These are phyloP conservation scores for Aphrocallistes beatrix DNA, from an alignment of 37 sponge, comb jelly and placozoan genomes.

Conservation along the genomic window DNA sequence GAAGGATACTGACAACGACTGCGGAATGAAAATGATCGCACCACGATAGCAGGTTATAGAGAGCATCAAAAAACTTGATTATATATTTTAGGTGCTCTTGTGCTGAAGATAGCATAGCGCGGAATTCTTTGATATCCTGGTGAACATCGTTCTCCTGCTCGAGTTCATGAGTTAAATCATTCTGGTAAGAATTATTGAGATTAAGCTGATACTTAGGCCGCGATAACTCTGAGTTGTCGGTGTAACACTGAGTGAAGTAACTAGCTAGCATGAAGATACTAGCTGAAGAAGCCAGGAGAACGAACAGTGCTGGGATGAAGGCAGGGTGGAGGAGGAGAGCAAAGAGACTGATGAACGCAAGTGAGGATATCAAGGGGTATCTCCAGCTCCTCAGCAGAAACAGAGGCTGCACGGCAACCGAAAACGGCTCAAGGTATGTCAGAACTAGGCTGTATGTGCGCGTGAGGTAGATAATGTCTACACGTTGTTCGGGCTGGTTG, in stretches of 20 bases:
- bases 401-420: neutral
- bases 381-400: constrained; percentile 11
- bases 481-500: neutral
- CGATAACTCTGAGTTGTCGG: neutral
- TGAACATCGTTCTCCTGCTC: neutral
- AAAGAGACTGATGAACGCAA: neutral
- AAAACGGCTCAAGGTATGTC: neutral
- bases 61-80: neutral
- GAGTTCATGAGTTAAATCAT: neutral
- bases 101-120: neutral
- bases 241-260: neutral
- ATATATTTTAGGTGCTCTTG: neutral
- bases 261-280: neutral
- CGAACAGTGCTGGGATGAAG: neutral
- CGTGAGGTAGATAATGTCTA: neutral
- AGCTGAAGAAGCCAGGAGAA: neutral
- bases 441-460: neutral
- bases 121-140: neutral
- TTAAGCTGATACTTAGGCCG: neutral
- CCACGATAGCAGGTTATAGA: neutral
- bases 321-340: neutral
- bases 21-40: neutral
- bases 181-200: neutral
- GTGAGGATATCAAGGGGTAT: neutral
- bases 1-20: neutral